Base-by-base conservation (phyloP, 2,797 vertebrate species). In the Myotis pilosus region DNA sequence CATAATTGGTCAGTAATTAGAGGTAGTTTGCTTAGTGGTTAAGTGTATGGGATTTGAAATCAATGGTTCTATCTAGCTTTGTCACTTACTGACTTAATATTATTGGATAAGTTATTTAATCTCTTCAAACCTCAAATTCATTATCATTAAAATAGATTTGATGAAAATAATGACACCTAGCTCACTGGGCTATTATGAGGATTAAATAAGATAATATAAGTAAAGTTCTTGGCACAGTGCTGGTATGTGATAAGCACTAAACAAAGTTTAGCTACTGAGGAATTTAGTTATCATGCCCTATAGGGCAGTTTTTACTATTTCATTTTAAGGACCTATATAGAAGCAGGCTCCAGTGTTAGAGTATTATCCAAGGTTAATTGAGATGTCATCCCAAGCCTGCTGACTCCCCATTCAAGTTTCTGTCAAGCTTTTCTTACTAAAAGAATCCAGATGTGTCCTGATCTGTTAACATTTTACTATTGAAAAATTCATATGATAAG, bases 131-230 rank as follows among this genome's bases (percentile, higher is more conserved):
- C 13, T 86, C n/a, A 51, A 7, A 80, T 91, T 75, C 12, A 38
- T 91, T 19, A 51, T 75, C 51, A 81, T 72, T 76, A 88, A 76
- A 94, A 87, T 72, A 13, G n/a, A 51, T 25, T 88, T 91, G 51
- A 64, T 92, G 75, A 94, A 87, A 92, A 83, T 80, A 80, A 66
- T 8, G 72, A 62, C 12, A 83, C 28, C 38, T 76, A 71, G 38
- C 55, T 94, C 49, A 78, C 57, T 64, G 74, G 60, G 12, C 47
- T 93, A 0, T 84, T 88, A 23, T 13, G 60, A 90, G 13, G 20
- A 83, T 72, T 94, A 87, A 89, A 57, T 85, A 92, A 38, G 36
- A 20, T 84, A 87, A 49, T 66, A 68, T n/a, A 95, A 60, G 11
- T 89, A 75, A 94, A 91, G 20, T 93, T 93, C 38, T 94, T 88